phyloP scores from a whole-genome alignment of 2,113 vertebrate genomes.

The Lepus timidus region DNA sequence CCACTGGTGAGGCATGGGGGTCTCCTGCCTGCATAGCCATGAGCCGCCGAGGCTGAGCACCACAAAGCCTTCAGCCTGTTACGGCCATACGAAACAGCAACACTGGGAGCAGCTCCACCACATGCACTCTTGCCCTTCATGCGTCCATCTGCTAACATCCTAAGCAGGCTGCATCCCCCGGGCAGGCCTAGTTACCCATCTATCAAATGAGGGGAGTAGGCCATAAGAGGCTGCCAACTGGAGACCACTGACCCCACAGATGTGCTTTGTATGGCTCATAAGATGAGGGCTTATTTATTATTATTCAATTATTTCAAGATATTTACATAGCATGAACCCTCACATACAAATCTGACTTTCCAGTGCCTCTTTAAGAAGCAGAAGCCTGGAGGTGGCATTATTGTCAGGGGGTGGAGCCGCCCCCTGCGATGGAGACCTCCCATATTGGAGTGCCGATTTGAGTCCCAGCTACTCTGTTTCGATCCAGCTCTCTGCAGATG shows the following conservation, averaged over 20 bases:
- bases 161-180: neutral
- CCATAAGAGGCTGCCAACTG: neutral
- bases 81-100: neutral
- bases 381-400: neutral
- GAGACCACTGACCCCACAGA: neutral
- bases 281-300: neutral
- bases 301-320: neutral
- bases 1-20: neutral
- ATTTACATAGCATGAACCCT: neutral
- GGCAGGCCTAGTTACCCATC: neutral
- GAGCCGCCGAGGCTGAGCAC: neutral
- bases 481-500: too few relatives aligned
- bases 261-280: neutral
- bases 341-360: neutral
- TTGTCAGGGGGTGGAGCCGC: too few relatives aligned
- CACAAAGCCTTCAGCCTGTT: neutral
- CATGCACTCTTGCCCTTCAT: neutral
- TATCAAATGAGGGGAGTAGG: neutral
- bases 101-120: neutral
- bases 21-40: neutral
- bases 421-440: too few relatives aligned
- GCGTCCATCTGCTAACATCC: neutral
- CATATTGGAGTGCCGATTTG: too few relatives aligned
- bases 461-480: too few relatives aligned
- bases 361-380: slow-evolving; percentile 15